phyloP scores from a whole-genome alignment of 2,888 invertebrate genomes.

The Taphrorychus bicolor region DNA sequence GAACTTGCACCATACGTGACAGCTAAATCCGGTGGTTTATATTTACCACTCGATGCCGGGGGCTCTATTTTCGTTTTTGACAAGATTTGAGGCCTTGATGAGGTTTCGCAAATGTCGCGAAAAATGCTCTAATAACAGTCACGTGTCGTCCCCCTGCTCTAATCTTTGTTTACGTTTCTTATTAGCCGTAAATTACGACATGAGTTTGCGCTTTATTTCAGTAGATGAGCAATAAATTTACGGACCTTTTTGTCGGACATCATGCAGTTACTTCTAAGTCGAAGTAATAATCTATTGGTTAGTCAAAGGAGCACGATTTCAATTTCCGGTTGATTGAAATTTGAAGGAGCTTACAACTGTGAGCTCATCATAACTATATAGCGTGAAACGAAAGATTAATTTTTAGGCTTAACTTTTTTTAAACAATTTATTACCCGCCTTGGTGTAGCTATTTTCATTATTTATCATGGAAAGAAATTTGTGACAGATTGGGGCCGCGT shows the following conservation, averaged over 20 bases:
- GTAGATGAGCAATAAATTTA: slow-evolving; percentile 22
- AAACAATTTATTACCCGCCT: too few relatives aligned
- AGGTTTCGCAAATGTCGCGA: neutral
- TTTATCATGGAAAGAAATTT: too few relatives aligned
- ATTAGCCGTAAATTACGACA: slow-evolving; percentile 49
- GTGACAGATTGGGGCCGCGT: neutral
- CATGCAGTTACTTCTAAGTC: too few relatives aligned
- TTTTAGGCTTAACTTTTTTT: too few relatives aligned
- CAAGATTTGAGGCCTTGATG: neutral
- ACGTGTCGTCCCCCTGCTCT: slow-evolving; percentile 41
- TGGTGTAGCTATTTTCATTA: too few relatives aligned
- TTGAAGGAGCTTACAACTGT: neutral
- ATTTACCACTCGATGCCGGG: neutral
- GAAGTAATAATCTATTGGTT: neutral
- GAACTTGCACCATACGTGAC: neutral
- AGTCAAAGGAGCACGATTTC: neutral
- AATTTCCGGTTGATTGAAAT: neutral
- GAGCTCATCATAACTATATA: too few relatives aligned
- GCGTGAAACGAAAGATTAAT: too few relatives aligned
- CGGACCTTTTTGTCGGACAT: too few relatives aligned
- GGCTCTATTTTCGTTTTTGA: neutral
- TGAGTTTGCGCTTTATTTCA: slow-evolving; percentile 2
- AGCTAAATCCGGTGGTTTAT: neutral
- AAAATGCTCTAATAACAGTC: slow-evolving; percentile 8
- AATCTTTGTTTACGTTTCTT: slow-evolving; percentile 52